Base-by-base conservation (phyloP, 2,113 vertebrate species). In the Gambusia affinis region DNA sequence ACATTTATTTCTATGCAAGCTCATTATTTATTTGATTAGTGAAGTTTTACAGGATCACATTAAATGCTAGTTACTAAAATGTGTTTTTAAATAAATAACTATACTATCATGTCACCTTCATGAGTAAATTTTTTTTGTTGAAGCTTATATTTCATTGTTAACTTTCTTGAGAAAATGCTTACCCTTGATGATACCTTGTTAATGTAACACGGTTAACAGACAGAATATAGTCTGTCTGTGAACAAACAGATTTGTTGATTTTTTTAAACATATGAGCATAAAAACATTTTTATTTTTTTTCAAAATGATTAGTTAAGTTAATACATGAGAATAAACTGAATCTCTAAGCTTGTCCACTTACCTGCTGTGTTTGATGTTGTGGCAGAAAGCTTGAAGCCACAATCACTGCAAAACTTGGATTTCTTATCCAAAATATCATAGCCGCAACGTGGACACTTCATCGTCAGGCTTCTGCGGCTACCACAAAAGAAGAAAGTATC, bases 371-470 rank as follows among this genome's bases (percentile, higher is more conserved):
- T 75, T 5, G 69, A 2, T 28, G 63, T 54, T 15, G 62, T 29
- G 0, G 73, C 14, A 12, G 3, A 37, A 80, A 92, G 78, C 11
- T 0, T 8, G 0, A 0, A 0, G 51, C 93, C 95, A 22, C 95
- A 95, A 2, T 61, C 0, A 67, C 96, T 91, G 90, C 95, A 95
- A 77, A 95, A 95, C 1, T 78, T 93, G 7, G 94, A 78, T 0
- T 22, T 62, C 0, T 68, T 70, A 8, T 95, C 92, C 62, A 44
- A 0, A 57, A 82, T 61, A 29, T 29, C 0, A 3, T 74, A 19
- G 3, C 0, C 0, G 85, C 96, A 95, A 0, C 0, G 0, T 0
- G 14, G 67, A 70, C 96, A 94, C 93, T 89, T 71, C 95, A 96
- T 95, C 39, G 79, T 91, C 2, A 30, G 19, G 7, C 62, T 22